Evolutionary conservation across 2,113 vertebrate species (phyloP).

Genomic region (Pterophyllum scalare): DNA sequence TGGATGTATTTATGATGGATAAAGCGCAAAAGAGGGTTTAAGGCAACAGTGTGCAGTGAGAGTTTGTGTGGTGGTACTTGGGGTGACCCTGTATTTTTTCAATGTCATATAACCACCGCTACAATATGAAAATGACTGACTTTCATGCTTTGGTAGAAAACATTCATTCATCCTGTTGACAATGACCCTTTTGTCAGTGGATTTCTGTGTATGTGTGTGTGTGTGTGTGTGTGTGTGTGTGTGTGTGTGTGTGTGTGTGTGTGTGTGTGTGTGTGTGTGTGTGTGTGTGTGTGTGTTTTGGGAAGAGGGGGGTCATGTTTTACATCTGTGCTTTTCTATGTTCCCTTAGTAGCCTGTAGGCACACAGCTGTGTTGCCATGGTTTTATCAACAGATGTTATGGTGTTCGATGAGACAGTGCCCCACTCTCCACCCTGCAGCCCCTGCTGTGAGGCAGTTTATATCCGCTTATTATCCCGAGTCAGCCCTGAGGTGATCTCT

Average conservation of each 20-base stretch:
- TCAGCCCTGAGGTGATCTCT: slow-evolving; percentile 43
- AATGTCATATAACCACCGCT: slow-evolving; percentile 32
- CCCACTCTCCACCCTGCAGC: slow-evolving; percentile 49
- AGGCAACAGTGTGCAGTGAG: slow-evolving; percentile 50
- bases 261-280: not conserved
- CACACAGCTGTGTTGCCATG: slow-evolving; percentile 74
- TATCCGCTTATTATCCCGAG: slow-evolving; percentile 64
- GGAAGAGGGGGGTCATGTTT: not conserved
- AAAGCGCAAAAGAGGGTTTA: slow-evolving; percentile 29
- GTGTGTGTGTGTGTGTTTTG: not conserved
- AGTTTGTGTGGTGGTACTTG: slow-evolving; percentile 27
- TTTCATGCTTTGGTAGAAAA: slow-evolving; percentile 41
- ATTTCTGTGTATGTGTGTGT: not conserved
- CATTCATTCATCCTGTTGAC: slow-evolving; percentile 40
- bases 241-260: not conserved
- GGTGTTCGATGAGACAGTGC: slow-evolving; percentile 35
- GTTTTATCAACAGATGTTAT: slow-evolving; percentile 66
- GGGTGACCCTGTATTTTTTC: slow-evolving; percentile 15
- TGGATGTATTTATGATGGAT: slow-evolving; percentile 68
- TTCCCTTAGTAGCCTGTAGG: slow-evolving; percentile 56
- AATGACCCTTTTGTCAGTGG: slow-evolving; percentile 60
- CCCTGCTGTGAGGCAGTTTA: slow-evolving; percentile 64
- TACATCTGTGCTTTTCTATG: slow-evolving; percentile 45
- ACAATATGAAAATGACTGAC: slow-evolving; percentile 29
- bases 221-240: not conserved